These are phyloP conservation scores for Procambarus clarkii DNA, from an alignment of 1,140 invertebrate genomes.

Conservation along the genomic window DNA sequence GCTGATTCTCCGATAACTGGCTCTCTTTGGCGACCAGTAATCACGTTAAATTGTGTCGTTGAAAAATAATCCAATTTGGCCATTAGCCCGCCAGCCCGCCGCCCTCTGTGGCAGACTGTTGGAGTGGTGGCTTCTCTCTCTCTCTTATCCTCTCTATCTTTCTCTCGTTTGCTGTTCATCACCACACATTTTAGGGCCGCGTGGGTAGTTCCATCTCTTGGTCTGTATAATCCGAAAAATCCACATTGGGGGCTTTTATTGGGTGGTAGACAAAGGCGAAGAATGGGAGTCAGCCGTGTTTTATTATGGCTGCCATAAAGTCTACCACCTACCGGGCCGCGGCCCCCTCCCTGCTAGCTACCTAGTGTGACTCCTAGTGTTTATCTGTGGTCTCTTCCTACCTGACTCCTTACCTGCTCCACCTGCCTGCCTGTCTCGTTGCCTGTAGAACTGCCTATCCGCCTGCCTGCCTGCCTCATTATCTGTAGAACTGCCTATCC, in stretches of 20 bases:
- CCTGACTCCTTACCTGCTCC: background rate
- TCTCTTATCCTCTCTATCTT: constrained; percentile 44
- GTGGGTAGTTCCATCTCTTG: constrained; percentile 42
- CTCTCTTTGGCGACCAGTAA: background rate
- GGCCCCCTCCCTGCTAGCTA: background rate
- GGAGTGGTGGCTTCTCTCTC: constrained; percentile 7
- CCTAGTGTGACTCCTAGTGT: background rate
- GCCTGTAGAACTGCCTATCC: background rate
- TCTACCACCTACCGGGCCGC: constrained; percentile 27
- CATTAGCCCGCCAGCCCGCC: background rate
- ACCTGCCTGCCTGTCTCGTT: background rate
- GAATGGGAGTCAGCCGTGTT: constrained; percentile 46
- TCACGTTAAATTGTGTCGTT: constrained; percentile 41
- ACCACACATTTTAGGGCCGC: constrained; percentile 45
- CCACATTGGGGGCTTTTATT: constrained; percentile 62
- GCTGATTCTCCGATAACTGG: background rate
- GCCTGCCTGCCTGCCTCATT: background rate
- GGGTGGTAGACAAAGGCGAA: constrained; percentile 54
- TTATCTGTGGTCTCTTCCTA: background rate
- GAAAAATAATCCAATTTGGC: constrained; percentile 60
- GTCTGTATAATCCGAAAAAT: constrained; percentile 63
- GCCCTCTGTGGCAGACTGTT: background rate
- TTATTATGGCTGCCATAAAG: constrained; percentile 50
- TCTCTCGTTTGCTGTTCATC: constrained; percentile 65
- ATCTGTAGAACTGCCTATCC: background rate